A percentile compares a stretch with the other conserved stretches of the same genome.
These are phyloP conservation scores for Cossypha caffra DNA, from an alignment of 2,797 vertebrate species.

Conservation along the genomic window DNA sequence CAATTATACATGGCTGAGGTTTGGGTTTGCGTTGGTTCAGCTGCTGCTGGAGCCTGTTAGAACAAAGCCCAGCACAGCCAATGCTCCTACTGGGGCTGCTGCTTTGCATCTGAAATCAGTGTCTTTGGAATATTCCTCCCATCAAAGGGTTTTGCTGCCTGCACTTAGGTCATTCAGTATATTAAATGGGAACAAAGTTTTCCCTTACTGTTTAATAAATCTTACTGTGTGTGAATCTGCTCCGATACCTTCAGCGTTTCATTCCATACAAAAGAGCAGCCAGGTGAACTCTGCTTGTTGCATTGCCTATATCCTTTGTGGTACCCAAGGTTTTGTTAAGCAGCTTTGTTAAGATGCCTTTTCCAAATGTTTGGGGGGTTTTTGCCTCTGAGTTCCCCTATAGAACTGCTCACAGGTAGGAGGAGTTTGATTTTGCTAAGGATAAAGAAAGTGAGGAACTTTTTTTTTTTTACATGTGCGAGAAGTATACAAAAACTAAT, in stretches of 20 bases:
- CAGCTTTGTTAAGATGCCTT: not conserved
- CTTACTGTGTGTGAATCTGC: not conserved
- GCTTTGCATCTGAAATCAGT: constrained; percentile 24
- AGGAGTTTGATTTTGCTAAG: not conserved
- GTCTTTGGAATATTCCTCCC: constrained; percentile 14
- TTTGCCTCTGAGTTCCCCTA: not conserved
- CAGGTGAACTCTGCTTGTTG: not conserved
- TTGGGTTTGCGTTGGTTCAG: not conserved
- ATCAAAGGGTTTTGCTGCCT: constrained; percentile 14
- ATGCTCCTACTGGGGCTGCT: not conserved
- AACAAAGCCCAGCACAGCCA: constrained; percentile 4
- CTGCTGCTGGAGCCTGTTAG: constrained; percentile 34
- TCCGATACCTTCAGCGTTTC: not conserved
- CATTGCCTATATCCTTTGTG: not conserved
- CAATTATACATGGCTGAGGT: constrained; percentile 41
- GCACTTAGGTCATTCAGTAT: not conserved
- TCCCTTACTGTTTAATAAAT: not conserved
- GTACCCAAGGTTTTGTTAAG: not conserved
- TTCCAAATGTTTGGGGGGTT: not conserved
- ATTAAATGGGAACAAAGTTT: constrained; percentile 29
- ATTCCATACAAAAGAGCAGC: not conserved
- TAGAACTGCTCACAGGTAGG: not conserved
- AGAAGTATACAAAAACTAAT: not conserved
- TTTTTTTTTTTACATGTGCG: not conserved
- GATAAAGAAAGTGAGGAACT: not conserved